Evolutionary conservation across 2,888 invertebrate species (phyloP).

Genomic region (Pilophorus perplexus): DNA sequence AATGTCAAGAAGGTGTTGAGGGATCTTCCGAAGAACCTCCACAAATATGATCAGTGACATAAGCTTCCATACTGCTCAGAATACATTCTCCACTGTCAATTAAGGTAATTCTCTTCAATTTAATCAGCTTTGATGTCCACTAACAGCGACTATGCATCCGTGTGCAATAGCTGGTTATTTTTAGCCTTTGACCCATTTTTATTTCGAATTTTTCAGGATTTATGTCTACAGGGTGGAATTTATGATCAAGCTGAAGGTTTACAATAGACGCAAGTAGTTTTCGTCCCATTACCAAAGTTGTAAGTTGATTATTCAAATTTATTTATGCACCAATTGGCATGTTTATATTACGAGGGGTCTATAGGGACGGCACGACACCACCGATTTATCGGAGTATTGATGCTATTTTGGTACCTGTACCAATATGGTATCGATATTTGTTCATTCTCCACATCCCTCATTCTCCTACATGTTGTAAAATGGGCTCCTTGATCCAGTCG

Average conservation of each 20-base stretch:
- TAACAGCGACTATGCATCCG: not conserved
- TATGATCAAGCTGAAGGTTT: slow-evolving; percentile 34
- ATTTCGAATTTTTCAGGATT: slow-evolving; percentile 15
- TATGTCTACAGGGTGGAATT: slow-evolving; percentile 36
- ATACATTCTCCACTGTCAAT: slow-evolving; percentile 27
- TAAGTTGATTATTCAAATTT: too few relatives aligned
- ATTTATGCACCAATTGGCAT: too few relatives aligned
- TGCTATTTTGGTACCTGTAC: too few relatives aligned
- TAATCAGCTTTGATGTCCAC: not conserved
- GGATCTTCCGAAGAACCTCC: slow-evolving; percentile 46
- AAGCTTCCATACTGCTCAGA: slow-evolving; percentile 33
- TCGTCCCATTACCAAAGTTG: not conserved
- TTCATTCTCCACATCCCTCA: too few relatives aligned
- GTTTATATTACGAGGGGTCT: too few relatives aligned
- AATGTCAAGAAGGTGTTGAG: slow-evolving; percentile 48
- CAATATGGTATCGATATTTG: too few relatives aligned
- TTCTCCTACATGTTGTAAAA: too few relatives aligned
- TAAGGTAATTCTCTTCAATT: slow-evolving; percentile 4
- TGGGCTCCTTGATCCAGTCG: too few relatives aligned
- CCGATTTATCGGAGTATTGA: too few relatives aligned
- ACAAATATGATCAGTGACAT: slow-evolving; percentile 40
- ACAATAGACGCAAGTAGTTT: slow-evolving; percentile 18
- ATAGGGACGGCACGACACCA: too few relatives aligned
- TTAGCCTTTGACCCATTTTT: not conserved
- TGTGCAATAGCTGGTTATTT: too few relatives aligned